Conservation (phyloP, 2,888 invertebrate genomes). For the Hirtodrosophila histrioides region DNA sequence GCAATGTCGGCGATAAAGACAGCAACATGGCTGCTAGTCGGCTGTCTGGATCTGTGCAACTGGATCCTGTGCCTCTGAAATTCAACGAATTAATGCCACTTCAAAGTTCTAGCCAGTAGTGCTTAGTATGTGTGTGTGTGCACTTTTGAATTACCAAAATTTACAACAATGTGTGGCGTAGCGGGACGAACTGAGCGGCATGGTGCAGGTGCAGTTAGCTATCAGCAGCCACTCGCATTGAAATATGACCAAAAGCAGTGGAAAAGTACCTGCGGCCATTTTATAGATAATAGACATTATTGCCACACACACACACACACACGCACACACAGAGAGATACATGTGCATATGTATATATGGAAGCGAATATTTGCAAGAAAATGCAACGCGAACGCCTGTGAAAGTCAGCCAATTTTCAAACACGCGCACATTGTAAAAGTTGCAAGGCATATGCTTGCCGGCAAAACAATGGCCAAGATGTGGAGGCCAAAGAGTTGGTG, state of each 20-base stretch:
- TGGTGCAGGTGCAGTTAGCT: slow-evolving; percentile 61
- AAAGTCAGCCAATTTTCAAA: slow-evolving; percentile 65
- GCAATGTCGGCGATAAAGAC: slow-evolving; percentile 51
- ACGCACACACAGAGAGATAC: slow-evolving; percentile 13
- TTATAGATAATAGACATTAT: slow-evolving; percentile 77
- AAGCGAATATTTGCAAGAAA: slow-evolving; percentile 54
- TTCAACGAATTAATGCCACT: slow-evolving; percentile 77
- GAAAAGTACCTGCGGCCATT: slow-evolving; percentile 78
- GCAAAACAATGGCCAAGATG: slow-evolving; percentile 53
- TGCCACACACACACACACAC: slow-evolving; percentile 27
- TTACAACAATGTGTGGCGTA: slow-evolving; percentile 67
- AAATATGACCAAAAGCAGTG: slow-evolving; percentile 70
- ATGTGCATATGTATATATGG: slow-evolving; percentile 17
- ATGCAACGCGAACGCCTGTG: slow-evolving; percentile 35
- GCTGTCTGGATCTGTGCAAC: slow-evolving; percentile 39
- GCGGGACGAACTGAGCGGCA: slow-evolving; percentile 20
- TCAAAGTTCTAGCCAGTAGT: slow-evolving; percentile 51
- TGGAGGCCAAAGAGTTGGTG: not conserved
- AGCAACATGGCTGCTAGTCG: slow-evolving; percentile 34
- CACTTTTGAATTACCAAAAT: slow-evolving; percentile 72
- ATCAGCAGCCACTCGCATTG: slow-evolving; percentile 74
- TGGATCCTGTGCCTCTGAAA: slow-evolving; percentile 32
- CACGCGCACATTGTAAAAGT: slow-evolving; percentile 71
- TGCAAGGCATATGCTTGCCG: slow-evolving; percentile 55
- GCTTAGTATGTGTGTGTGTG: slow-evolving; percentile 5